Conservation (phyloP, 1,140 invertebrate species). For the Delia radicum region DNA sequence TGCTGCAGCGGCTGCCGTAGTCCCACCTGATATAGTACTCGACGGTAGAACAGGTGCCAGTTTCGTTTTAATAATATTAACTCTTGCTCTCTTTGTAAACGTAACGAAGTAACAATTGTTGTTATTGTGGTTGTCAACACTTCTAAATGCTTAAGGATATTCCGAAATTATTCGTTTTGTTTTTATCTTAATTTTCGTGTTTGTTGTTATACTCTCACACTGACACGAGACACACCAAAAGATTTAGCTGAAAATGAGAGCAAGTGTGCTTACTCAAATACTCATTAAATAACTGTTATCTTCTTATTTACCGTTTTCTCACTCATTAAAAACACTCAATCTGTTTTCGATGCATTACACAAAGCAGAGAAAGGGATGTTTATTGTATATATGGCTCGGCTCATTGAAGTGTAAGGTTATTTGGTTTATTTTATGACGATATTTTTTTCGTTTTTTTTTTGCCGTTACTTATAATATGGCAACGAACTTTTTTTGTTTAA, state of each 20-base stretch:
- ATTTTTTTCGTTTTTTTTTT: neutral
- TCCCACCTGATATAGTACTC: constrained; percentile 22
- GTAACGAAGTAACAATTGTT: no score
- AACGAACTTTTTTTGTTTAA: constrained; percentile 22
- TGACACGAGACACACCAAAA: neutral
- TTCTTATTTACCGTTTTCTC: neutral
- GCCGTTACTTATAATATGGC: constrained; percentile 18
- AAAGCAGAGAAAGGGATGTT: neutral
- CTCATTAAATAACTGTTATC: neutral
- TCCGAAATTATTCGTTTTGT: constrained; percentile 15
- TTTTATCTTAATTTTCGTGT: constrained; percentile 16
- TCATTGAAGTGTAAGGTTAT: constrained; percentile 20
- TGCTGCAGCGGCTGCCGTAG: constrained; percentile 27
- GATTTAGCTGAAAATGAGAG: neutral
- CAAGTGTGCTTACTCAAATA: neutral
- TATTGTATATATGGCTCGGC: neutral
- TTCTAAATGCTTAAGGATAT: neutral
- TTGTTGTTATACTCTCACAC: neutral
- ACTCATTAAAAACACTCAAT: neutral
- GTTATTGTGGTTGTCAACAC: neutral
- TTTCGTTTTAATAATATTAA: constrained; percentile 28
- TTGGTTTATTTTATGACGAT: neutral
- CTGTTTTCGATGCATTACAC: neutral
- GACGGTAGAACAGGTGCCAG: constrained; percentile 50
- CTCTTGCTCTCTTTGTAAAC: no score